Evolutionary conservation across 2,113 vertebrate species (phyloP).

Genomic region (Chionis minor): DNA sequence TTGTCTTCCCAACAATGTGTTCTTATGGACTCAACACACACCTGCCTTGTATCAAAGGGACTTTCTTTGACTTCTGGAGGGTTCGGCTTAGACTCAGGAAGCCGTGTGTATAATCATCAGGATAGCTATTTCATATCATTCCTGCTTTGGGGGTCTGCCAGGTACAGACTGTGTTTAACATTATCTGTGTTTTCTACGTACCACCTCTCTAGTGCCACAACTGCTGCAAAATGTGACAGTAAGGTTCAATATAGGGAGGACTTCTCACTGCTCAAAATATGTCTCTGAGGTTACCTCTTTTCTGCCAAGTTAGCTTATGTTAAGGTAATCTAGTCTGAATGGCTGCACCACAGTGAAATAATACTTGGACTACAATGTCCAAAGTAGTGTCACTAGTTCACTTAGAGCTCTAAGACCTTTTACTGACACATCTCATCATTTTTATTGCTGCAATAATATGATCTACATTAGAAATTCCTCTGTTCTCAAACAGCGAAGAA

Average conservation of each 20-base stretch:
- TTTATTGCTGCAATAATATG: background rate
- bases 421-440: background rate
- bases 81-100: background rate
- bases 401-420: background rate
- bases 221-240: background rate
- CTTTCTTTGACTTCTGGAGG: background rate
- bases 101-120: fast-evolving
- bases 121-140: background rate
- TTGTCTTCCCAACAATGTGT: background rate
- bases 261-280: background rate
- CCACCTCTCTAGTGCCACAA: background rate
- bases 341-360: background rate
- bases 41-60: background rate
- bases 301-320: background rate
- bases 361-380: background rate
- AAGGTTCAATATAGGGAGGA: background rate
- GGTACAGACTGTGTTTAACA: background rate
- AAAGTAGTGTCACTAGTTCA: background rate
- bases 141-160: background rate
- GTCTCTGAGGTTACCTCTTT: background rate
- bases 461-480: background rate
- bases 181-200: fast-evolving
- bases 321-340: background rate
- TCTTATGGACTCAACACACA: background rate
- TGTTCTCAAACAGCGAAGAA: background rate